Evolutionary conservation across 2,797 vertebrate genomes (phyloP).

Genomic region (Onychomys arenicola): DNA sequence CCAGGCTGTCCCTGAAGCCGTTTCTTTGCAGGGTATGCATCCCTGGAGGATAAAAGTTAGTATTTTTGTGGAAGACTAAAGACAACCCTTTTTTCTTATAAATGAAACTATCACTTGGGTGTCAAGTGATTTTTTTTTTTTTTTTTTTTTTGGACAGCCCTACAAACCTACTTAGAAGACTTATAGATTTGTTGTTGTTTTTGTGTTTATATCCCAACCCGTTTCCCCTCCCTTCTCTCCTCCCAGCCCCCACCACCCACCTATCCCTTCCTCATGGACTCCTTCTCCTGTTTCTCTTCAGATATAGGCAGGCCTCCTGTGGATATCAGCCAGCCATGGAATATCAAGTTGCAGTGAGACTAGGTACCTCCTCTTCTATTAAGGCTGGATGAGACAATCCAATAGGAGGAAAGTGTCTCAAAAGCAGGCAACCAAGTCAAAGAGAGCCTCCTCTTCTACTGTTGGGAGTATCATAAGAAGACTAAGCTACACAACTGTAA

Average conservation of each 20-base stretch:
- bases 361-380: neutral
- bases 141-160: neutral
- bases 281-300: neutral
- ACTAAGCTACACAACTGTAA: neutral
- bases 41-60: neutral
- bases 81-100: neutral
- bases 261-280: neutral
- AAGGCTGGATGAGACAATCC: neutral
- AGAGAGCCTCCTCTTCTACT: neutral
- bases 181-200: neutral
- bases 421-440: neutral
- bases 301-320: neutral
- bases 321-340: neutral
- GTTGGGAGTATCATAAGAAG: neutral
- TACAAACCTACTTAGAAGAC: neutral
- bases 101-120: neutral
- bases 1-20: neutral
- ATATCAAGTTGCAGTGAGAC: neutral
- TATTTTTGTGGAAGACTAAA: neutral
- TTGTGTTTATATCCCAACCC: neutral
- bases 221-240: neutral
- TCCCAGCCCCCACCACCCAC: too few species aligned
- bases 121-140: neutral
- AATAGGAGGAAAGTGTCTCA: neutral
- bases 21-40: too few species aligned